phyloP scores from a whole-genome alignment of 1,140 invertebrate genomes.

The Atta cephalotes region DNA sequence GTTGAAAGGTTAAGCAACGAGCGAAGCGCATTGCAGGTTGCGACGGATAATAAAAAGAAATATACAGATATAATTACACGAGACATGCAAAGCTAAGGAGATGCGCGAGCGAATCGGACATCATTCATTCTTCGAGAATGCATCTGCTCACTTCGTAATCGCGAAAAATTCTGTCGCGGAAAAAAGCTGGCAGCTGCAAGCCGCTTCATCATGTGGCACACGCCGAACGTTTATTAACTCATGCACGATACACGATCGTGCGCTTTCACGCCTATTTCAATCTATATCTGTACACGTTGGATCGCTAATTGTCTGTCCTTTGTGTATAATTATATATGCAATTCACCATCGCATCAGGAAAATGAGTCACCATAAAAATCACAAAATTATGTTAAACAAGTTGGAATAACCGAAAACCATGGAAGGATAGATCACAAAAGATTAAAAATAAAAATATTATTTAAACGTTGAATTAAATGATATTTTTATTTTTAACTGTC shows the following conservation, averaged over 20 bases:
- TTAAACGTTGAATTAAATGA: no score
- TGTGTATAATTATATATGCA: neutral
- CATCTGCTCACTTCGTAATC: conserved; percentile 73
- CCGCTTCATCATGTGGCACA: conserved; percentile 62
- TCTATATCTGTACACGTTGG: neutral
- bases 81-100: neutral
- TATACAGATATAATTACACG: conserved; percentile 37
- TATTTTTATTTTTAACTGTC: no score
- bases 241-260: neutral
- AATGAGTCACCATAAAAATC: neutral
- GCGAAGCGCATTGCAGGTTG: conserved; percentile 2
- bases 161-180: conserved; percentile 71
- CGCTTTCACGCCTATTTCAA: conserved; percentile 17
- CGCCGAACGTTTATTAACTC: conserved; percentile 57
- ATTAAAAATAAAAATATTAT: no score
- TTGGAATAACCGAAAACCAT: no score
- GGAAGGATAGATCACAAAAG: neutral
- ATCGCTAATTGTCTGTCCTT: neutral
- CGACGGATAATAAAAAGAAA: conserved; percentile 17
- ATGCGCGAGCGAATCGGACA: conserved; percentile 51
- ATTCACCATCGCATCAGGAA: neutral
- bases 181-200: conserved; percentile 74
- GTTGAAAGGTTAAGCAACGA: conserved; percentile 60
- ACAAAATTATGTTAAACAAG: neutral
- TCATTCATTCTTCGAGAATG: conserved; percentile 55